Evolutionary conservation across 2,888 invertebrate species (phyloP), one percentile per base, ranked within the genome.

Genomic region (Drosophila ustulata): DNA sequence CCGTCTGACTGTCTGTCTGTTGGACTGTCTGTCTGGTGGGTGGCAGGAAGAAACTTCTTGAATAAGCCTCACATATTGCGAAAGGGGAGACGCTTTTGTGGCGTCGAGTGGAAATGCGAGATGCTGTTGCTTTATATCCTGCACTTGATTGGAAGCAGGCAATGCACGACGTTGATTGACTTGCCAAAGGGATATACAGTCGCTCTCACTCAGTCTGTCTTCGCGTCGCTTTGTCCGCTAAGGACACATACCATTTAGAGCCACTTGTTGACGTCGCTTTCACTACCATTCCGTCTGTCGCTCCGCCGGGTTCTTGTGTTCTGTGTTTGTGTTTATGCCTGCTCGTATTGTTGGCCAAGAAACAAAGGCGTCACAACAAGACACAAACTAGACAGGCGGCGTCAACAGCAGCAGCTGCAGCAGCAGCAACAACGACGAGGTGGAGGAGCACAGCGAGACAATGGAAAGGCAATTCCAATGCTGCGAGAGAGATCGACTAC

Each of bases 311-410:
- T 70, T 70, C 50, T 55, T 34, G 9, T 70, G 51, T n/a, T 9
- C 8, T 43, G 43, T 39, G 52, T 9, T 37, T 45, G 45, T 69
- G 56, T 59, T 67, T 72, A 57, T 68, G 68, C 55, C 72, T 52
- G 62, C 49, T 76, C 49, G 70, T 58, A 74, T 82, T 82, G 85
- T 82, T 72, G 64, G 68, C 67, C 65, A 76, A 82, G 76, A 86
- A 86, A 79, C 83, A 83, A 83, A 83, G 86, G 77, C 83, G 79
- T 83, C 83, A 86, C 65, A 69, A 79, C 79, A 81, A 72, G 73
- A 80, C 82, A 75, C 67, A 69, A 85, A 75, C 78, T 75, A 78
- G 78, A 78, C 79, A 78, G 72, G 56, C 71, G 68, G 56, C 78
- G 50, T 62, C 62, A 71, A 71, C 50, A 51, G 18, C 18, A 18